Evolutionary conservation across 2,888 invertebrate species (phyloP), one percentile per base, ranked within the genome.

Genomic region (Rapana venosa): DNA sequence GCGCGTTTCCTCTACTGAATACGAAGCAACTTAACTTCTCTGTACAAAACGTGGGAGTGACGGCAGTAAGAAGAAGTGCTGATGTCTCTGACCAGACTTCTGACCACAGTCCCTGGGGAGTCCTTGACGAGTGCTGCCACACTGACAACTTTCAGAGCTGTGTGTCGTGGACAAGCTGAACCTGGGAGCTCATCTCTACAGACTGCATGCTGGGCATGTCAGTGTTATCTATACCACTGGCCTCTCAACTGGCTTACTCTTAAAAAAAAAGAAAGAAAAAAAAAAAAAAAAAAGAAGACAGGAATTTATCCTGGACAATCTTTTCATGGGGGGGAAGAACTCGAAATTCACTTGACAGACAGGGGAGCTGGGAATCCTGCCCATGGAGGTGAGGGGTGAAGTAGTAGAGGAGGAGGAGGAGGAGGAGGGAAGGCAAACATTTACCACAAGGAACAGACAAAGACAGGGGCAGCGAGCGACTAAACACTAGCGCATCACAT

Each of bases 401-500:
- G 66, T 26, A 66, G 66, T 17, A 22, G 66, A 22, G 17, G 26
- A 66, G 36, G 15, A 58, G 56, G 58, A 56, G 26, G 47, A 17
- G 20, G n/a, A 11, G 11, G 66, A 77, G 74, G 36, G 77, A 77
- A 30, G 30, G 32, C 47, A 20, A 87, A n/a, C 36, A 58, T 32
- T 2, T 8, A 17, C 4, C 5, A 22, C 13, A 79, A 79, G 58
- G 79, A 56, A 79, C 58, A 77, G 56, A 81, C 0, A 35, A 58
- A 47, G n/a, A 35, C 30, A 61, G 70, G 70, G 32, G 30, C 70
- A 15, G 74, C 36, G 15, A 11, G 58, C 61, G 32, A 35, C 81
- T 88, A 85, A 32, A n/a, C 17, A n/a, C 22, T n/a, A 56, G 70
- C n/a, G n/a, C 66, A 17, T 79, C 83, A 87, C 90, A 90, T 87